Evolutionary conservation across 2,113 vertebrate species (phyloP).

Genomic region (Paratilapia polleni): DNA sequence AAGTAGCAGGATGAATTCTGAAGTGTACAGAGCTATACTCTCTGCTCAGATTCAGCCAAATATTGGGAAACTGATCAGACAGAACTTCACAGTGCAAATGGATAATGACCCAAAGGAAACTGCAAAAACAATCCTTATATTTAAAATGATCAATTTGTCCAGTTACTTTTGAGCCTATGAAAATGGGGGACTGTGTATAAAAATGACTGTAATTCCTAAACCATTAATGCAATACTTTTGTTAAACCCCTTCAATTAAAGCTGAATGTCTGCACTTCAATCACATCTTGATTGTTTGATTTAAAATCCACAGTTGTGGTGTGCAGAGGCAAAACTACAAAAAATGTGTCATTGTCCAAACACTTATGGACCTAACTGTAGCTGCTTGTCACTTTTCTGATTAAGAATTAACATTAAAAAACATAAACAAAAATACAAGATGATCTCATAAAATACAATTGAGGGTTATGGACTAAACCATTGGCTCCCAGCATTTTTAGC

Average conservation of each 20-base stretch:
- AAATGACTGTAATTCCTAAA: neutral
- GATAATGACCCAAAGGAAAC: no score
- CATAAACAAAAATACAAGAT: no score
- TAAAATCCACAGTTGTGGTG: accelerated
- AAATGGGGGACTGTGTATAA: neutral
- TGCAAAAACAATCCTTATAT: accelerated
- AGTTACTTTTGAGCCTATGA: neutral
- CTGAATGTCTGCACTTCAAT: neutral
- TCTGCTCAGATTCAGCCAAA: no score
- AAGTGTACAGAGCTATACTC: no score
- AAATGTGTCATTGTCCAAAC: accelerated
- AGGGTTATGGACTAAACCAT: no score
- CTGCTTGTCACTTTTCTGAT: no score
- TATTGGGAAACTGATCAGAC: no score
- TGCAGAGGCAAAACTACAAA: neutral
- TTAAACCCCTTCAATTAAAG: neutral
- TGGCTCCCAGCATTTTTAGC: no score
- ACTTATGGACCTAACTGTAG: neutral
- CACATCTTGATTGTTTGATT: neutral
- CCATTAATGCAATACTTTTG: neutral
- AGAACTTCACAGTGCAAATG: no score
- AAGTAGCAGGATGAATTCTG: no score
- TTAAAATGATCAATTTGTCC: neutral
- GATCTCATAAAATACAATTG: no score
- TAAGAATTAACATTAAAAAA: no score